A percentile compares a stretch with the other conserved stretches of the same genome.
phyloP scores from a whole-genome alignment of 2,113 vertebrate genomes.

The Microtus ochrogaster region DNA sequence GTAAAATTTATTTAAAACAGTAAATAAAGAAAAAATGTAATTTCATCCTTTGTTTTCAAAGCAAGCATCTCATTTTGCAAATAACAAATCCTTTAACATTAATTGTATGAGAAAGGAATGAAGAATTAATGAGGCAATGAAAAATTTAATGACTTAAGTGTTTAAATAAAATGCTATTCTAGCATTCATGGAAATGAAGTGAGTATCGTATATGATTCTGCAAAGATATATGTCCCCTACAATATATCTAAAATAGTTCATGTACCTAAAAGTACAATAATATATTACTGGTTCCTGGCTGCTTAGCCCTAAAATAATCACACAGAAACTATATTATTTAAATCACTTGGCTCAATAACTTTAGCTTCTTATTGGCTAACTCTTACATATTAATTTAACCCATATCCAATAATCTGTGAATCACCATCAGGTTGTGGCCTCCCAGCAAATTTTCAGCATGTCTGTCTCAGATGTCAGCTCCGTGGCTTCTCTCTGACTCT shows the following conservation, averaged over 20 bases:
- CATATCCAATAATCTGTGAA: too few species aligned
- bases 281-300: too few species aligned
- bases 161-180: conserved; percentile 71
- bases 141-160: conserved; percentile 16
- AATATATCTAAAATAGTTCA: not conserved
- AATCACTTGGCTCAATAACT: too few species aligned
- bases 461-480: too few species aligned
- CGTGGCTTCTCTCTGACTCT: too few species aligned
- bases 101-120: not conserved
- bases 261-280: not conserved
- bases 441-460: too few species aligned
- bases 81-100: not conserved
- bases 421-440: too few species aligned
- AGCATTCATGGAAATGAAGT: not conserved
- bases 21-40: not conserved
- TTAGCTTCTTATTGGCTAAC: too few species aligned
- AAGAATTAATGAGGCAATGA: not conserved
- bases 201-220: conserved; percentile 47
- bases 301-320: too few species aligned
- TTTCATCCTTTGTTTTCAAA: conserved; percentile 21
- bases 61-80: not conserved
- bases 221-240: conserved; percentile 20
- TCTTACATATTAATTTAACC: too few species aligned
- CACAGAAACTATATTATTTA: too few species aligned
- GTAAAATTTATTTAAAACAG: not conserved